These are phyloP conservation scores for Corythoichthys haematopterus DNA, from an alignment of 2,113 vertebrate genomes.

Conservation along the genomic window DNA sequence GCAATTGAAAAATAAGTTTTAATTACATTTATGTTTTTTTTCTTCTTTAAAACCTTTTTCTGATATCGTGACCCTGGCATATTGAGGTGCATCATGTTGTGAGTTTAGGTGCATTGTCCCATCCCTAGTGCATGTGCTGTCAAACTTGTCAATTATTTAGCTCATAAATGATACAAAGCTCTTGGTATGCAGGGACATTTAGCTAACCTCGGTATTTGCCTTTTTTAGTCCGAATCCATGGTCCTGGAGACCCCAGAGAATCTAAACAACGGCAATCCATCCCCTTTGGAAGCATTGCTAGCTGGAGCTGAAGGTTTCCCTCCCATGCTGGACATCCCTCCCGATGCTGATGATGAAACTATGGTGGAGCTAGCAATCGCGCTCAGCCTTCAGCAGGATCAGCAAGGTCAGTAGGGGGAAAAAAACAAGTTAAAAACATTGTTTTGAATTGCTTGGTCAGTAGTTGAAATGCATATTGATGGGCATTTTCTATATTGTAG, in stretches of 20 bases:
- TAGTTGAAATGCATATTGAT: constrained; percentile 6
- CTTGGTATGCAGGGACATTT: not conserved
- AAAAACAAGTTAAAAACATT: not conserved
- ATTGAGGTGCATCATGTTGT: no score
- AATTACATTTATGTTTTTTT: no score
- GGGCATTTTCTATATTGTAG: constrained; percentile 61
- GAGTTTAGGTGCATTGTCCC: no score
- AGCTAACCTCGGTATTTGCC: constrained; percentile 20
- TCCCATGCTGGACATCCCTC: constrained; percentile 97
- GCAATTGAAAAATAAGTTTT: no score
- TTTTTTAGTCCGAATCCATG: constrained; percentile 90
- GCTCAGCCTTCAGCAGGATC: constrained; percentile 95
- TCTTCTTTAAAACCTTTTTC: no score
- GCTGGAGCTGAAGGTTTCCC: constrained; percentile 97
- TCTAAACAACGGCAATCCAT: constrained; percentile 95
- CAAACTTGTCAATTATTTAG: not conserved
- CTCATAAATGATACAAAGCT: not conserved
- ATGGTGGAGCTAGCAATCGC: constrained; percentile 98
- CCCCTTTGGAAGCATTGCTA: constrained; percentile 91
- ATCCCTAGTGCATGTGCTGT: not conserved
- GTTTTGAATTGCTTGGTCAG: not conserved
- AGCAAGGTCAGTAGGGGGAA: constrained; percentile 80
- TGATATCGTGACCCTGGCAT: no score
- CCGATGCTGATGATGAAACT: constrained; percentile 97
- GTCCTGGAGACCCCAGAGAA: constrained; percentile 95